Percentiles rank a stretch among this genome's conserved stretches.
These are phyloP conservation scores for Taxidea taxus DNA, from an alignment of 2,113 vertebrate genomes.

Conservation along the genomic window DNA sequence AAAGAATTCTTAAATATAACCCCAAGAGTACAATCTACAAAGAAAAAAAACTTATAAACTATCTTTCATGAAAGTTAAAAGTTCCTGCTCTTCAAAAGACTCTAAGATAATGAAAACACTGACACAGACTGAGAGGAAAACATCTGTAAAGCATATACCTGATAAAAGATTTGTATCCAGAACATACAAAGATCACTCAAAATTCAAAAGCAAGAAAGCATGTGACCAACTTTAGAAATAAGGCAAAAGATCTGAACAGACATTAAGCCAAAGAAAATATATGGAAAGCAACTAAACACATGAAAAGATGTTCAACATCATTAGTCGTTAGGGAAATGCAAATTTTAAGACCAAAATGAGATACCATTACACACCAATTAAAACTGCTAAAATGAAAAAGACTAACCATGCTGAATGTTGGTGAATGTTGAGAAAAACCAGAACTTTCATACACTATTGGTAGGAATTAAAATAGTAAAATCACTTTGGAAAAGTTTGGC, in stretches of 20 bases:
- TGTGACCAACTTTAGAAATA: not conserved
- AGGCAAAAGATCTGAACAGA: not conserved
- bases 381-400: not conserved
- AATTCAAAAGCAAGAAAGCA: not conserved
- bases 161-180: not conserved
- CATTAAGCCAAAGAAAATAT: not conserved
- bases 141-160: not conserved
- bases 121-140: not conserved
- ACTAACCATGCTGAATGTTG: not conserved
- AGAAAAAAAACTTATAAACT: not conserved
- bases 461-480: not conserved
- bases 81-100: not conserved
- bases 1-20: not conserved
- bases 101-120: not conserved
- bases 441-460: not conserved
- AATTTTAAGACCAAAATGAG: not conserved
- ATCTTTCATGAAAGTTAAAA: not conserved
- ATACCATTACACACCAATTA: not conserved
- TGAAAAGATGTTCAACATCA: not conserved
- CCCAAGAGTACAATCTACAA: not conserved
- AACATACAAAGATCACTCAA: not conserved
- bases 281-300: not conserved
- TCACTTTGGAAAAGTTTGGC: not conserved
- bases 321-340: not conserved
- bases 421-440: not conserved